Evolutionary conservation across 2,797 vertebrate genomes (phyloP).

Genomic region (Emydoidea blandingii): DNA sequence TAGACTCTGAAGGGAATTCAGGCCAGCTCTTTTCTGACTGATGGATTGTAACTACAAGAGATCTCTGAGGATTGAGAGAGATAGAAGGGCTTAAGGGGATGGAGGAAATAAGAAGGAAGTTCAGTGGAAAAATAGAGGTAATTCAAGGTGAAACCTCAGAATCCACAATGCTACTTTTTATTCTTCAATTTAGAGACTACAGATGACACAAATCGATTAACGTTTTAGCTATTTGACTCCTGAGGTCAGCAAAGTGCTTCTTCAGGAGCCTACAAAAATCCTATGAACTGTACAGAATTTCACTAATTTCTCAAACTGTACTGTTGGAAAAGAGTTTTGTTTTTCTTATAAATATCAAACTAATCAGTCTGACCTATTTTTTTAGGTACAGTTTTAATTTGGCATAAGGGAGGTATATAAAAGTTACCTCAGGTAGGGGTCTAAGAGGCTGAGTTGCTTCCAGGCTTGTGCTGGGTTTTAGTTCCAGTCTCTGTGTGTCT

Average conservation of each 20-base stretch:
- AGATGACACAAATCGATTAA: neutral
- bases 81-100: neutral
- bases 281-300: neutral
- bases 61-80: neutral
- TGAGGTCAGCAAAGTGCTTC: neutral
- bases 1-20: neutral
- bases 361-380: neutral
- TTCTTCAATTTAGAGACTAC: neutral
- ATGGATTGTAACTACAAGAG: neutral
- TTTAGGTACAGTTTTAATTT: neutral
- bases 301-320: neutral
- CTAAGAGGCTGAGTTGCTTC: conserved; percentile 65
- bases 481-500: conserved; percentile 94
- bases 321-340: rapidly evolving
- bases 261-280: neutral
- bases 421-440: conserved; percentile 80
- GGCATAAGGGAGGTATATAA: neutral
- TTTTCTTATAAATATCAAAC: neutral
- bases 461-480: conserved; percentile 81
- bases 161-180: neutral
- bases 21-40: neutral
- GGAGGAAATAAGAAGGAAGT: neutral
- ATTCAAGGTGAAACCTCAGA: neutral
- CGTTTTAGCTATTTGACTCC: neutral
- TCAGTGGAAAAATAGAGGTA: neutral